Percentiles rank a stretch among this genome's conserved stretches.
phyloP scores from a whole-genome alignment of 1,140 invertebrate genomes.

The Macrotrachela quadricornifera region DNA sequence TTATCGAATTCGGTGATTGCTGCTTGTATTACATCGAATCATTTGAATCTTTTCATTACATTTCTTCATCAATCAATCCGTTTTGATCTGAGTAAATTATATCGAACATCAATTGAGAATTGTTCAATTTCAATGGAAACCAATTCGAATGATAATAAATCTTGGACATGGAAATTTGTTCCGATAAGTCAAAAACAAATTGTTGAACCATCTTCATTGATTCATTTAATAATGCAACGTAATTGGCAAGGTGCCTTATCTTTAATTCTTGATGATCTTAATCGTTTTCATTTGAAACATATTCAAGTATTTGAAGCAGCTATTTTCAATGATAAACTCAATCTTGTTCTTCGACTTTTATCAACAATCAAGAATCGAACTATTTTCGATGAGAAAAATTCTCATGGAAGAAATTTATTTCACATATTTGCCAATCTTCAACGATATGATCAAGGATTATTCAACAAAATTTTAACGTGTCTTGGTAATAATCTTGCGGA shows the following conservation, averaged over 20 bases:
- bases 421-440: constrained; percentile 26
- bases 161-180: too few relatives aligned
- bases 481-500: constrained; percentile 20
- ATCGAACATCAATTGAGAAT: too few relatives aligned
- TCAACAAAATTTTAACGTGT: constrained; percentile 20
- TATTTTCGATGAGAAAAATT: constrained; percentile 14
- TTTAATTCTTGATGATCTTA: constrained; percentile 18
- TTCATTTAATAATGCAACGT: constrained; percentile 17
- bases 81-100: too few relatives aligned
- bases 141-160: too few relatives aligned
- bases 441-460: too few relatives aligned
- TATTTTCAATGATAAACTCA: constrained; percentile 25
- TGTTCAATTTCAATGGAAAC: too few relatives aligned
- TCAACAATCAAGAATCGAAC: constrained; percentile 15
- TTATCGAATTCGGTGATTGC: too few relatives aligned
- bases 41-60: too few relatives aligned
- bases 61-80: too few relatives aligned
- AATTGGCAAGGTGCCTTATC: constrained; percentile 27
- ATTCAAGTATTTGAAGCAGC: constrained; percentile 24
- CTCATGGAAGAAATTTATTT: constrained; percentile 21
- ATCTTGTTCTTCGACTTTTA: constrained; percentile 28
- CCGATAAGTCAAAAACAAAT: too few relatives aligned
- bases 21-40: too few relatives aligned
- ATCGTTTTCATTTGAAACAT: too few relatives aligned
- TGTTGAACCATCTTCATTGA: constrained; percentile 11